Conservation (phyloP, 2,113 vertebrate genomes). For the Zapus hudsonius region DNA sequence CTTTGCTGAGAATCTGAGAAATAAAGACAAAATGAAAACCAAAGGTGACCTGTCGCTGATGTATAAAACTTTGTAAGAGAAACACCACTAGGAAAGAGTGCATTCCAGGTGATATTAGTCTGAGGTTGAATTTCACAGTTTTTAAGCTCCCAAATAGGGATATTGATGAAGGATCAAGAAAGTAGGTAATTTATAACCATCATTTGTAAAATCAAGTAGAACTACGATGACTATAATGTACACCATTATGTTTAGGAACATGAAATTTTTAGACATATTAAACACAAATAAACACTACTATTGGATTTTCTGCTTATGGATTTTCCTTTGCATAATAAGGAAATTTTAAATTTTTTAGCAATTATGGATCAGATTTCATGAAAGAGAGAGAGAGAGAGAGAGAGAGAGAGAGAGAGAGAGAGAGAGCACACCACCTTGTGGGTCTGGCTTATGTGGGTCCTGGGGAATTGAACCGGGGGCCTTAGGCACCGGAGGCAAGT, state of each 20-base stretch:
- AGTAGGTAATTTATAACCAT: background rate
- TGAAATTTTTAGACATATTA: slow-evolving; percentile 18
- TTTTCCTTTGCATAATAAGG: slow-evolving; percentile 41
- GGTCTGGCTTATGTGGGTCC: too few relatives aligned
- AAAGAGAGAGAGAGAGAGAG: too few relatives aligned
- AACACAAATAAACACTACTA: slow-evolving; percentile 8
- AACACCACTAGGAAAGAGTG: background rate
- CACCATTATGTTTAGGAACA: slow-evolving; percentile 36
- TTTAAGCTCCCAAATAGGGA: background rate
- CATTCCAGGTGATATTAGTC: slow-evolving; percentile 26
- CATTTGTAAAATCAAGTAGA: slow-evolving; percentile 32
- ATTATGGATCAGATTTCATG: slow-evolving; percentile 15
- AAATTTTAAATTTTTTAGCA: slow-evolving; percentile 49
- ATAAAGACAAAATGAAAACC: slow-evolving; percentile 22
- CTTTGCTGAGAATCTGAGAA: slow-evolving; percentile 52
- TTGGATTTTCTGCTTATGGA: slow-evolving; percentile 3
- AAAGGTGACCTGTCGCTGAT: slow-evolving; percentile 34
- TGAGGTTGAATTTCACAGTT: slow-evolving; percentile 50
- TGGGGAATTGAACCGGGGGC: too few relatives aligned
- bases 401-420: too few relatives aligned
- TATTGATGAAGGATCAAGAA: slow-evolving; percentile 19
- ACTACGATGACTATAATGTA: slow-evolving; percentile 4
- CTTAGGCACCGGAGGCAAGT: too few relatives aligned
- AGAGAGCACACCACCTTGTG: too few relatives aligned
- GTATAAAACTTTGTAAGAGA: slow-evolving; percentile 31